Conservation (phyloP, 2,113 vertebrate genomes). For the Eudyptes chrysolophus region DNA sequence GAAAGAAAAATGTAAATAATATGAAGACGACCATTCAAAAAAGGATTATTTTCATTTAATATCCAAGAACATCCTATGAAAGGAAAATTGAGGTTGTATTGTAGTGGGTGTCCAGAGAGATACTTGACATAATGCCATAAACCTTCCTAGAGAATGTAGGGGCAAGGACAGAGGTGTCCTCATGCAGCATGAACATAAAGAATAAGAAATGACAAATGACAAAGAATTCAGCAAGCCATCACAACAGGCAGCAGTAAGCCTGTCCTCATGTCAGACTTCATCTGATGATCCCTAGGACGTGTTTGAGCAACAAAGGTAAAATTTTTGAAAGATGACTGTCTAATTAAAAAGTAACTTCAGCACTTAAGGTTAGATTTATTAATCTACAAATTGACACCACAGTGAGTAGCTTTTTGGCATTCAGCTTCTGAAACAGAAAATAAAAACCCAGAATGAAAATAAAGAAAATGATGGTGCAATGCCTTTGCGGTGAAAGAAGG, state of each 20-base stretch:
- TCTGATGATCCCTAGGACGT: neutral
- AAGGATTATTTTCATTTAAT: neutral
- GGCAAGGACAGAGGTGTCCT: neutral
- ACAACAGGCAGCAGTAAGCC: neutral
- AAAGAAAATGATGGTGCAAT: neutral
- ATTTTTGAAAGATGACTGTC: neutral
- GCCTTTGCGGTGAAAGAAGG: neutral
- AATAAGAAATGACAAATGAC: neutral
- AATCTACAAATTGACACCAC: neutral
- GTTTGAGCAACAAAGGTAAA: neutral
- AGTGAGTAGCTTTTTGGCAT: neutral
- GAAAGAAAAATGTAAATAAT: neutral
- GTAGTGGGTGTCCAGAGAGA: neutral
- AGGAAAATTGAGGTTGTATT: neutral
- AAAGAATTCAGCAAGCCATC: neutral
- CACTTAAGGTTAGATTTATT: neutral
- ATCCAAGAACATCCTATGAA: neutral
- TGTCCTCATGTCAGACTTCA: neutral
- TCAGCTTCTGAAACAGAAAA: neutral
- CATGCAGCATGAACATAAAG: neutral
- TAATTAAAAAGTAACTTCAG: neutral
- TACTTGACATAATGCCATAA: neutral
- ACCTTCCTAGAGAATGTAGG: neutral
- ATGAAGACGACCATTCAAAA: neutral
- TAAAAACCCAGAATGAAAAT: neutral